Evolutionary conservation across 1,140 invertebrate species (phyloP).

Genomic region (Cherax destructor): DNA sequence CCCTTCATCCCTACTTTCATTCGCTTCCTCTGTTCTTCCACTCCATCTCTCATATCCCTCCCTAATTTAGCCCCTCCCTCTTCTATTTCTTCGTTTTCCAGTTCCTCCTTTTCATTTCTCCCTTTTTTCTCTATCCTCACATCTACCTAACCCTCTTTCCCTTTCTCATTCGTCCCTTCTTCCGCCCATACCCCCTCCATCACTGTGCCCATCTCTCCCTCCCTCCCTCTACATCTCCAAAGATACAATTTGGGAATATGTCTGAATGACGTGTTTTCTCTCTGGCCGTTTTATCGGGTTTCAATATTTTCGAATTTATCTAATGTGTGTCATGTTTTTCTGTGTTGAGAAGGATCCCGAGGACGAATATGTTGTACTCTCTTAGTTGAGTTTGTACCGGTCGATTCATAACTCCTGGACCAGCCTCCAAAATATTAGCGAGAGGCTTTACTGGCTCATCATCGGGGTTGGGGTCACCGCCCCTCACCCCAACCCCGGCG

Average conservation of each 20-base stretch:
- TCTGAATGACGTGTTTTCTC: neutral
- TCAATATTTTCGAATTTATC: constrained; percentile 1
- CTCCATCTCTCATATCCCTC: neutral
- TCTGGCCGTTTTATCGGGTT: neutral
- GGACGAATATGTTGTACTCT: too few species aligned
- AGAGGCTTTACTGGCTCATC: too few species aligned
- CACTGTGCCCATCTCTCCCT: neutral
- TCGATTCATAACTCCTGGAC: too few species aligned
- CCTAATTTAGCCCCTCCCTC: neutral
- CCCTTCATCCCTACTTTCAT: too few species aligned
- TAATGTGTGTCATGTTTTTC: neutral
- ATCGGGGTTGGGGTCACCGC: too few species aligned
- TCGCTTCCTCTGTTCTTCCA: too few species aligned
- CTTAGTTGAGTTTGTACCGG: too few species aligned
- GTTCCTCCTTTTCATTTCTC: too few species aligned
- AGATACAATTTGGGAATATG: neutral
- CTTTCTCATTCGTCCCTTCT: neutral
- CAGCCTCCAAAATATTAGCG: too few species aligned
- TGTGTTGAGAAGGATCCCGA: neutral
- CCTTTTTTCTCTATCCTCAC: neutral
- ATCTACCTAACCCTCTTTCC: neutral
- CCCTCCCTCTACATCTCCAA: neutral
- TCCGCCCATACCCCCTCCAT: neutral
- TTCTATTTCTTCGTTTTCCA: neutral
- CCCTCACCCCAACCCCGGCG: too few species aligned